Percentiles rank a stretch among this genome's conserved stretches.
phyloP scores from a whole-genome alignment of 2,888 invertebrate species.

The Mythimna lalbum region DNA sequence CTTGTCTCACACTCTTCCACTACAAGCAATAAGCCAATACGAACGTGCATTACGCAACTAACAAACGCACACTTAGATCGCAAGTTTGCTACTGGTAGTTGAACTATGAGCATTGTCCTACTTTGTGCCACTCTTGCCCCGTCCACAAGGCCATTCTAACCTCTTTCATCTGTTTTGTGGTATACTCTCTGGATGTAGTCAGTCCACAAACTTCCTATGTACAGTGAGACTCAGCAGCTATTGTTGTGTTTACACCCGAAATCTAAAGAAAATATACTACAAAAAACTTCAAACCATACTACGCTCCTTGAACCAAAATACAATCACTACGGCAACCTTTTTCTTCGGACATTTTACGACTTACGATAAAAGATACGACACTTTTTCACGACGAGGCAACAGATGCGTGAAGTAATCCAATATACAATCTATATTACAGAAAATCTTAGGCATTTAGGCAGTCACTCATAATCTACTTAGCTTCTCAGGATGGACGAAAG shows the following conservation, averaged over 20 bases:
- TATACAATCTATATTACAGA: conserved; percentile 45
- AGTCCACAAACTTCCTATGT: too few species aligned
- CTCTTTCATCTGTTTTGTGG: too few species aligned
- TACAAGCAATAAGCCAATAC: too few species aligned
- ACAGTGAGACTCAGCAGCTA: background rate
- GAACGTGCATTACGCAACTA: too few species aligned
- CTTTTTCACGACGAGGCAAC: conserved; percentile 60
- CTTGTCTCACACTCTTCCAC: too few species aligned
- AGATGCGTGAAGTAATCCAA: conserved; percentile 54
- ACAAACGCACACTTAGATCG: too few species aligned
- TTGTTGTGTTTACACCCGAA: background rate
- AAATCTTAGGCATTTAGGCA: conserved; percentile 10
- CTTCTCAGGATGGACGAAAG: background rate
- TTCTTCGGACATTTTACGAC: conserved; percentile 56
- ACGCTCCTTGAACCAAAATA: conserved; percentile 31
- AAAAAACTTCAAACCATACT: conserved; percentile 7
- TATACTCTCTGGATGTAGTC: too few species aligned
- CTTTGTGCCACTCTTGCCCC: too few species aligned
- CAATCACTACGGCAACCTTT: conserved; percentile 53
- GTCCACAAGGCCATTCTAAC: too few species aligned
- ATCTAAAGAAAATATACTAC: conserved; percentile 13
- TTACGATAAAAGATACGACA: conserved; percentile 56
- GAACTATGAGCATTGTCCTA: too few species aligned
- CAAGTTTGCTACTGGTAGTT: too few species aligned
- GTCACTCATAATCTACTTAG: background rate